Base-by-base conservation (phyloP, 2,113 vertebrate genomes). In the Corydoras maculifer region DNA sequence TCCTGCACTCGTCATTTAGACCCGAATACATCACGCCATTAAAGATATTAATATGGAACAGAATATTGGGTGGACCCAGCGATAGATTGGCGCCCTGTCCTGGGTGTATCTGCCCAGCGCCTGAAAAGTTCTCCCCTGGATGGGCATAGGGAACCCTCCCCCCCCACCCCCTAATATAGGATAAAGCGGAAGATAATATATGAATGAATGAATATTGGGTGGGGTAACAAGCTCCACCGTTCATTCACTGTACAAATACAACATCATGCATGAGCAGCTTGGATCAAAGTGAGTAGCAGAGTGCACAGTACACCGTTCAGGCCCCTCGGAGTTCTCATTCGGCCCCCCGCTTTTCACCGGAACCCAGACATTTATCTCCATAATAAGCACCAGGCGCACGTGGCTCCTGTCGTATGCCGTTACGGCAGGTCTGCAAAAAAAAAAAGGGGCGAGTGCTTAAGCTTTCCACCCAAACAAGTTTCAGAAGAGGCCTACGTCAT, bases 311-410 rank as follows among this genome's bases (percentile, higher is more conserved):
- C 60, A 68, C 14, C 65, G 69, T 65, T 49, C 13, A 55, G 75
- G 72, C 32, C 58, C 5, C n/a, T 62, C 25, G 12, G 14, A 4
- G 8, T 58, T 53, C 60, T 64, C 55, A 68, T 75, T 78, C 72
- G 53, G 72, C 49, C 59, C 18, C 48, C 10, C 30, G 73, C 31
- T 64, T 65, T 65, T 31, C 25, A 18, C n/a, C 11, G 35, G n/a
- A 69, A 75, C 66, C 14, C 50, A 58, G 66, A 68, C 51, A 72
- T 65, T 78, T 65, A 65, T 68, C 50, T 60, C 35, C 65, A 69
- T 69, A 68, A 75, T 64, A 55, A 72, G n/a, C n/a, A 11, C 12
- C 9, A 49, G 61, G 61, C 18, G 55, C 49, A 75, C 35, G n/a
- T 8, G 60, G 12, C 65, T 78, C 69, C 55, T 69, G 61, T 55